Conservation (phyloP, 1,140 invertebrate genomes). For the Pararge aegeria region DNA sequence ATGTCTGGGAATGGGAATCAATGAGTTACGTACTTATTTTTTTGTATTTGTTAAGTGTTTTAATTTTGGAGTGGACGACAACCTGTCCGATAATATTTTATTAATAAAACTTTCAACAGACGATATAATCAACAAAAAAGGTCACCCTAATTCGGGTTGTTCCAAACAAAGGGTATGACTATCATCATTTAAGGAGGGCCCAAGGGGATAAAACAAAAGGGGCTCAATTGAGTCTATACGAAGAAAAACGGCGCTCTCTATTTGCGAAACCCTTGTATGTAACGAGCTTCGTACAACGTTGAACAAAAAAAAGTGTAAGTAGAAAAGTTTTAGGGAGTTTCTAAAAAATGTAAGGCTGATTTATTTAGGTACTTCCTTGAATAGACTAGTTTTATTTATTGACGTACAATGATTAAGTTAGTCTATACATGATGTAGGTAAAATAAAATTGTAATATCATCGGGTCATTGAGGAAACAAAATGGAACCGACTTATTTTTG, state of each 20-base stretch:
- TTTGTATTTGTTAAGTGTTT: no score
- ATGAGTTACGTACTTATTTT: no score
- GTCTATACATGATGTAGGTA: no score
- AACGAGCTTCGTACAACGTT: slow-evolving; percentile 35
- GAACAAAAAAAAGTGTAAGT: slow-evolving; percentile 29
- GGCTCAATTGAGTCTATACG: slow-evolving; percentile 44
- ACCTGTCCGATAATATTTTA: no score
- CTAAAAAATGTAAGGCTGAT: background rate
- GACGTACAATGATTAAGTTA: no score
- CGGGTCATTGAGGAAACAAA: no score
- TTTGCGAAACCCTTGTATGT: slow-evolving; percentile 43
- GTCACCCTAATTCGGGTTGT: slow-evolving; percentile 29
- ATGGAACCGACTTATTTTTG: no score
- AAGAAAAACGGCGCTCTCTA: slow-evolving; percentile 42
- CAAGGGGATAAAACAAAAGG: slow-evolving; percentile 43
- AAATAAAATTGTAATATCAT: no score
- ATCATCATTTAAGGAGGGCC: slow-evolving; percentile 40
- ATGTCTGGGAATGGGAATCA: no score
- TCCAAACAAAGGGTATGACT: slow-evolving; percentile 33
- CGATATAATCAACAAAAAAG: slow-evolving; percentile 22
- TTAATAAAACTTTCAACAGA: background rate
- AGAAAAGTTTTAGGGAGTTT: background rate
- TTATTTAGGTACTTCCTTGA: background rate
- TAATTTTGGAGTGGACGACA: no score
- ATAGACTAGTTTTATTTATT: background rate